Evolutionary conservation across 2,113 vertebrate genomes (phyloP).

Genomic region (Opisthocomus hoazin): DNA sequence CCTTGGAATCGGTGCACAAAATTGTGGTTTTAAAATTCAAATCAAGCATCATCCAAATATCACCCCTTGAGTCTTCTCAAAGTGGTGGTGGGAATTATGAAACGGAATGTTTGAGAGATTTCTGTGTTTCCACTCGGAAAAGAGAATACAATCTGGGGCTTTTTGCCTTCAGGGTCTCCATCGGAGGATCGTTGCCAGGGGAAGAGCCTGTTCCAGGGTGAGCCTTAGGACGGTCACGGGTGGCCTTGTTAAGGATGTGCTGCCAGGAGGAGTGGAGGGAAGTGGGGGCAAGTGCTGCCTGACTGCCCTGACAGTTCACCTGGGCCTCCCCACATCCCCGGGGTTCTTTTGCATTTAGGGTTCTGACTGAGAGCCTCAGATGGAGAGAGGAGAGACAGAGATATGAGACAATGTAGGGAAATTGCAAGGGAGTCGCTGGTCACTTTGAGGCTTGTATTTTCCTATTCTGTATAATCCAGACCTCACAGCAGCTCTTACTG

Average conservation of each 20-base stretch:
- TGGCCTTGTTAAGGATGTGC: not conserved
- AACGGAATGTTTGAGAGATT: not conserved
- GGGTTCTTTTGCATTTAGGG: not conserved
- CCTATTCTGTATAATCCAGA: not conserved
- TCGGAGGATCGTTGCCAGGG: not conserved
- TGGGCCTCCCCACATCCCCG: fast-evolving
- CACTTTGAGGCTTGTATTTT: not conserved
- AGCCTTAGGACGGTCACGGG: not conserved
- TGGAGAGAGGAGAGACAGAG: not conserved
- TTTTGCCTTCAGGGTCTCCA: not conserved
- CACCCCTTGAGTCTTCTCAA: not conserved
- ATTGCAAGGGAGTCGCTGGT: not conserved
- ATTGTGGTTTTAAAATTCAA: not conserved
- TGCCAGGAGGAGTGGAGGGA: not conserved
- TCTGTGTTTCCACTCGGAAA: not conserved
- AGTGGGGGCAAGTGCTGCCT: not conserved
- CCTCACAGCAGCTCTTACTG: not conserved
- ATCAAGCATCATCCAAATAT: not conserved
- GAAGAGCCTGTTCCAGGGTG: not conserved
- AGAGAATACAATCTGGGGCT: not conserved
- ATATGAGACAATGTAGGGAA: not conserved
- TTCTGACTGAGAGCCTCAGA: not conserved
- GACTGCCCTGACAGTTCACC: not conserved
- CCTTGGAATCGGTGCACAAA: fast-evolving
- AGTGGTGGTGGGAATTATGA: not conserved